These are phyloP conservation scores for Brachionus manjavacas DNA, from an alignment of 1,140 invertebrate species.

Conservation along the genomic window DNA sequence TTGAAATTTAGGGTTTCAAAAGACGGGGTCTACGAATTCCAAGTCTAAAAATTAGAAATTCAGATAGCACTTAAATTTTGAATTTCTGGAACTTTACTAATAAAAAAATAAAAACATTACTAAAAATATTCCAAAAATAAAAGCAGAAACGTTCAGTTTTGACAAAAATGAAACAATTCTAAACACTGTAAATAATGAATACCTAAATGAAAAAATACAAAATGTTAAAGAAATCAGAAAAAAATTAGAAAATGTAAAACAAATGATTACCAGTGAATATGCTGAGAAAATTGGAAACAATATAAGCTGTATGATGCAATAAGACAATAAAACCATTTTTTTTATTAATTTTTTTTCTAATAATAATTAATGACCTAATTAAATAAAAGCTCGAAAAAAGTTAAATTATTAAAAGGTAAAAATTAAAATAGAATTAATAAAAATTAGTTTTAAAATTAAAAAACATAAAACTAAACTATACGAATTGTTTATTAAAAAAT, in stretches of 20 bases:
- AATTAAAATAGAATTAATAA: too few species aligned
- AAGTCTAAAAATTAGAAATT: too few species aligned
- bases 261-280: constrained; percentile 22
- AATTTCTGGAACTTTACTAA: too few species aligned
- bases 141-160: not conserved
- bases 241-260: constrained; percentile 2
- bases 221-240: not conserved
- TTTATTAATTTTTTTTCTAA: not conserved
- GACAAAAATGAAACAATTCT: not conserved
- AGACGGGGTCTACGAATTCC: too few species aligned
- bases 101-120: not conserved
- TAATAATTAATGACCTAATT: not conserved
- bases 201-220: not conserved
- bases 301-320: constrained; percentile 34
- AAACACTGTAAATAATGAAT: not conserved
- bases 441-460: too few species aligned
- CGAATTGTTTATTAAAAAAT: too few species aligned
- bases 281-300: constrained; percentile 33
- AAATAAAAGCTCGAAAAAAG: not conserved
- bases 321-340: not conserved
- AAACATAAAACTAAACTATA: too few species aligned
- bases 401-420: too few species aligned
- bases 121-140: not conserved
- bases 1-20: too few species aligned
- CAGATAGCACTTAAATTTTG: too few species aligned